These are phyloP conservation scores for Hoplodrina ambigua DNA, from an alignment of 2,888 invertebrate species.

Conservation along the genomic window DNA sequence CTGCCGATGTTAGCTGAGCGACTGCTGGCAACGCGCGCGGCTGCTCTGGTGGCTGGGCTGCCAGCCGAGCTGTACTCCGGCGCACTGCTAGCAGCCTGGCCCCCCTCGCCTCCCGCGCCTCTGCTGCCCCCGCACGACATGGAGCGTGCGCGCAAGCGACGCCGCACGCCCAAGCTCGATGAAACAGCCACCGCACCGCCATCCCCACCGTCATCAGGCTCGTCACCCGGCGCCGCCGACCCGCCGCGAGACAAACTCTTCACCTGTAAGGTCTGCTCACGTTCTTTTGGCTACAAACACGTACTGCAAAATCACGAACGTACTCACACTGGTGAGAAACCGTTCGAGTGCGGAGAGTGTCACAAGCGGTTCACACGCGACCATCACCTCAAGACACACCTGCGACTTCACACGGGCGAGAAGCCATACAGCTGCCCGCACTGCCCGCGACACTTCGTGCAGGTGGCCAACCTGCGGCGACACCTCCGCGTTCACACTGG, in stretches of 20 bases:
- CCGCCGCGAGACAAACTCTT: constrained; percentile 95
- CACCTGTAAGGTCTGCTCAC: constrained; percentile 96
- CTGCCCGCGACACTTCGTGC: constrained; percentile 97
- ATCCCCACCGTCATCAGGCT: constrained; percentile 87
- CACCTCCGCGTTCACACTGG: constrained; percentile 98
- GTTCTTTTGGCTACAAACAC: constrained; percentile 98
- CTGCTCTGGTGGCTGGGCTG: constrained; percentile 89
- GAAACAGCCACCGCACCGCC: constrained; percentile 79
- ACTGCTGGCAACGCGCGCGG: constrained; percentile 89
- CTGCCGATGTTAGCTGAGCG: constrained; percentile 88
- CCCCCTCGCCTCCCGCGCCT: constrained; percentile 90
- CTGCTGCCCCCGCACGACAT: constrained; percentile 86
- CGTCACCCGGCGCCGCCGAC: constrained; percentile 86
- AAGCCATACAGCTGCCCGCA: constrained; percentile 97
- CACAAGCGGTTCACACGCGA: constrained; percentile 98
- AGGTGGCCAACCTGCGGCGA: constrained; percentile 97
- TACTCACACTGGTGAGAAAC: constrained; percentile 98
- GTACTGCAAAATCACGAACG: constrained; percentile 98
- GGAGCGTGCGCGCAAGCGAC: constrained; percentile 86
- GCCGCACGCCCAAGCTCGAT: constrained; percentile 87
- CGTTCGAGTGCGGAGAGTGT: constrained; percentile 97
- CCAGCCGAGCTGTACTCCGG: constrained; percentile 92
- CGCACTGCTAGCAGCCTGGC: constrained; percentile 90
- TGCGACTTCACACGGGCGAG: constrained; percentile 97
- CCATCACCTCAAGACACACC: constrained; percentile 98